Conservation (phyloP, 1,140 invertebrate species). For the Branchinecta lynchi region DNA sequence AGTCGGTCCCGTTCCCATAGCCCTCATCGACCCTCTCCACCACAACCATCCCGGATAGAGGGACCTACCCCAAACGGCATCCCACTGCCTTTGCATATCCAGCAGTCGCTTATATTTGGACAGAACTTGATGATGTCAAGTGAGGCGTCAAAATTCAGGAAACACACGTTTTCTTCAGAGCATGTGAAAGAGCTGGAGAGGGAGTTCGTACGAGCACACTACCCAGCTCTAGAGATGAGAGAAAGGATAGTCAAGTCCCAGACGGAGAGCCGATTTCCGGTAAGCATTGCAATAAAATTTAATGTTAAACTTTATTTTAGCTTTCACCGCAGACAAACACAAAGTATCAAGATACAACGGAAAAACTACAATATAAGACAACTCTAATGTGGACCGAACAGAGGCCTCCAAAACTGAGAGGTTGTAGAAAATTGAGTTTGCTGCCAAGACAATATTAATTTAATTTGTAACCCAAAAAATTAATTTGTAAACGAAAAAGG, state of each 20-base stretch:
- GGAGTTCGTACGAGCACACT: neutral
- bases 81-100: neutral
- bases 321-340: no score
- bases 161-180: neutral
- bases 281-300: no score
- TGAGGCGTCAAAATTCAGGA: neutral
- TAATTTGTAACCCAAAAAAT: no score
- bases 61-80: neutral
- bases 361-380: no score
- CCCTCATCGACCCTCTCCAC: neutral
- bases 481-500: no score
- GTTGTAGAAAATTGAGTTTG: no score
- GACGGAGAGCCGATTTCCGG: neutral
- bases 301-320: no score
- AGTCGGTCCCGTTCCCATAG: neutral
- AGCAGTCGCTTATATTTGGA: neutral
- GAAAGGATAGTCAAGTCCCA: neutral
- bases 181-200: neutral
- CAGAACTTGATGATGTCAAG: neutral
- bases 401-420: no score
- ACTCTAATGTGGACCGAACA: no score
- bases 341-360: no score
- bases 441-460: no score
- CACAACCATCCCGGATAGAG: neutral
- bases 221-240: neutral